Percentiles rank a stretch among this genome's conserved stretches.
These are phyloP conservation scores for Ceratosolen solmsi DNA, from an alignment of 1,140 invertebrate genomes.

Conservation along the genomic window DNA sequence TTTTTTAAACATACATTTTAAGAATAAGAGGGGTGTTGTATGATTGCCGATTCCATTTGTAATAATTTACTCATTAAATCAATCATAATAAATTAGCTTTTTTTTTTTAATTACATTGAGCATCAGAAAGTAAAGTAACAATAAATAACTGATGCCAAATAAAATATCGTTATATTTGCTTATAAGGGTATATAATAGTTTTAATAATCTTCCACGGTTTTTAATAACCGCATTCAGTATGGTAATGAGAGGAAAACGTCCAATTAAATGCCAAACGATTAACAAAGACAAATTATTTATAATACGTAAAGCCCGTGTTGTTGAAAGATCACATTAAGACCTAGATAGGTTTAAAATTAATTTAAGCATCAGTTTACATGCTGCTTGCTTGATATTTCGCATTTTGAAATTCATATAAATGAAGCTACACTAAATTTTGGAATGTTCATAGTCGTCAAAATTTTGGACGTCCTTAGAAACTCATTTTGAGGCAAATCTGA, in stretches of 20 bases:
- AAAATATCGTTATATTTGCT: too few species aligned
- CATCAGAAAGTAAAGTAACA: too few species aligned
- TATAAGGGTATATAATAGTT: too few species aligned
- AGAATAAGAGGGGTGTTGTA: too few species aligned
- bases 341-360: background rate
- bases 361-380: background rate
- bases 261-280: background rate
- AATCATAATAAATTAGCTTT: too few species aligned
- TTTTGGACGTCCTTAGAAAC: background rate
- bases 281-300: background rate
- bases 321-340: background rate
- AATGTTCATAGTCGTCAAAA: background rate
- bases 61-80: too few species aligned
- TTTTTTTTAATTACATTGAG: too few species aligned
- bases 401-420: background rate
- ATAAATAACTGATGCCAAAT: too few species aligned
- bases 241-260: background rate
- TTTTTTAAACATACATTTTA: too few species aligned
- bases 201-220: too few species aligned
- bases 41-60: too few species aligned
- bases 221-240: too few species aligned
- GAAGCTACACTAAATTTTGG: background rate
- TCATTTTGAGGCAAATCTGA: background rate
- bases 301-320: background rate
- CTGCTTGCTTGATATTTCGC: background rate